These are phyloP conservation scores for Merodon equestris DNA, from an alignment of 2,888 invertebrate species.

Conservation along the genomic window DNA sequence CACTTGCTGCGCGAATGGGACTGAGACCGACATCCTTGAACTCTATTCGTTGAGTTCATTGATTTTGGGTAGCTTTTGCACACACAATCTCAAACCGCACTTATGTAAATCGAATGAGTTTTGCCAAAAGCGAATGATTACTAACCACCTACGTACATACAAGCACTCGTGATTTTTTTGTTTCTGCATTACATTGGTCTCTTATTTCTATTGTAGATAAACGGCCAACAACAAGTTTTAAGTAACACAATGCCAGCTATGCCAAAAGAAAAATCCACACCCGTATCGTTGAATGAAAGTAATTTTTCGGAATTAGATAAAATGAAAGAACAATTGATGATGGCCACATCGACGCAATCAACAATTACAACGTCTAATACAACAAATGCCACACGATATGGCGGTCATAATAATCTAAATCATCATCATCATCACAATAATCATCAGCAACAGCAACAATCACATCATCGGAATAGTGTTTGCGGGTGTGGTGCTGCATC, in stretches of 20 bases:
- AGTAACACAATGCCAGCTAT: constrained; percentile 78
- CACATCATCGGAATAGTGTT: constrained; percentile 70
- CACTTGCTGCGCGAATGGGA: background rate
- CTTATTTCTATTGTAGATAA: constrained; percentile 70
- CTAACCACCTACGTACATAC: background rate
- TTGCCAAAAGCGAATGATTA: too few relatives aligned
- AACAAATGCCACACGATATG: constrained; percentile 63
- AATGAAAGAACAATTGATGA: constrained; percentile 72
- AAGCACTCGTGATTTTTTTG: constrained; percentile 25
- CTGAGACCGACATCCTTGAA: constrained; percentile 48
- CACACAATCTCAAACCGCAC: constrained; percentile 1
- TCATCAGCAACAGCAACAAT: constrained; percentile 70
- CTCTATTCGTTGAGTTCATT: constrained; percentile 48
- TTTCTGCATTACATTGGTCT: constrained; percentile 12
- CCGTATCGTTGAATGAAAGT: constrained; percentile 76
- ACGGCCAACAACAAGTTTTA: constrained; percentile 73
- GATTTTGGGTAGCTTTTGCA: constrained; percentile 9
- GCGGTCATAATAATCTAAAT: constrained; percentile 14
- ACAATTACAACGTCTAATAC: constrained; percentile 63
- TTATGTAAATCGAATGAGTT: too few relatives aligned
- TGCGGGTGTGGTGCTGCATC: constrained; percentile 72
- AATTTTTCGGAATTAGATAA: constrained; percentile 75
- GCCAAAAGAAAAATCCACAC: constrained; percentile 78
- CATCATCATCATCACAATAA: background rate
- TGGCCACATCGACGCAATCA: constrained; percentile 67